phyloP scores from a whole-genome alignment of 2,113 vertebrate genomes.

The Vireo altiloquus region DNA sequence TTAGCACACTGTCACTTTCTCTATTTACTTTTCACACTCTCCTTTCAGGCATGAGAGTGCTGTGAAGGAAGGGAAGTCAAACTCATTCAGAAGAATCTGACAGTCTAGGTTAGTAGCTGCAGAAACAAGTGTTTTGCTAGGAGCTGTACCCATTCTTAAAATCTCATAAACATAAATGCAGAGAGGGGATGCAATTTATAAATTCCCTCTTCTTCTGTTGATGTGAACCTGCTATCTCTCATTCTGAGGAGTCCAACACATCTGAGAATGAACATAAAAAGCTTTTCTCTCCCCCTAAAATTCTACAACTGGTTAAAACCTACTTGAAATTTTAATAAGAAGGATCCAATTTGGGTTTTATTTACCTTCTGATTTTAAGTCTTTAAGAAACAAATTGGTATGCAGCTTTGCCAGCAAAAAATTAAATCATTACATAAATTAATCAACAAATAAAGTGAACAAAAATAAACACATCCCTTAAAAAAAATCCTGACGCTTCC shows the following conservation, averaged over 20 bases:
- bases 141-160: background rate
- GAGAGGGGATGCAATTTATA: background rate
- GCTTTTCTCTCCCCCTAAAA: background rate
- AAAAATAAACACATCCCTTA: background rate
- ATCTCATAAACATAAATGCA: background rate
- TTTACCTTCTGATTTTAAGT: slow-evolving; percentile 6
- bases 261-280: background rate
- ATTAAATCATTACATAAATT: background rate
- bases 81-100: background rate
- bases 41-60: background rate
- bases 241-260: background rate
- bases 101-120: background rate
- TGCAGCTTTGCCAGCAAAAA: background rate
- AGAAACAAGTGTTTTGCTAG: background rate
- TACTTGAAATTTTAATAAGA: background rate
- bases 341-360: background rate
- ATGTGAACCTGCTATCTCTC: background rate
- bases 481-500: background rate
- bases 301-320: background rate
- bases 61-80: background rate
- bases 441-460: background rate
- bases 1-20: background rate
- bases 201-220: background rate
- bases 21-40: background rate
- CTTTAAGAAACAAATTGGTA: slow-evolving; percentile 1